Evolutionary conservation across 1,140 invertebrate genomes (phyloP), one percentile per base, ranked within the genome.

Genomic region (Tribolium madens): DNA sequence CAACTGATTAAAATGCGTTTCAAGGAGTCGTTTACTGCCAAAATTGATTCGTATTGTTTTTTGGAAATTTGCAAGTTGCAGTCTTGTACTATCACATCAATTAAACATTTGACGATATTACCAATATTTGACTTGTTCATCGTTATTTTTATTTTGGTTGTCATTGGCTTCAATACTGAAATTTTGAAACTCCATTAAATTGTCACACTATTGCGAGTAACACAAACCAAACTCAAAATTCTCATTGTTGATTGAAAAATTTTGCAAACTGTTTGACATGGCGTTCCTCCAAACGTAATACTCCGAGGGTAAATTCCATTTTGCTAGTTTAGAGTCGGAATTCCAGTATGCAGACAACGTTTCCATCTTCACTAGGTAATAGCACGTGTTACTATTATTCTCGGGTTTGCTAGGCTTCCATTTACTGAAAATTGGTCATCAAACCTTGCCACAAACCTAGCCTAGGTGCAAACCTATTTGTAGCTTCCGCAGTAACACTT

Each of bases 321-420:
- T 85, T 82, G 82, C 87, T 81, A 89, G 87, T 12, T 88, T 88
- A 6, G 88, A 87, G 10, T 88, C 87, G 1, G 92, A 89, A 84
- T 95, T 95, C 89, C 93, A 92, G 83, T 96, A 96, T 0, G 93
- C 81, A 0, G 93, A 94, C 0, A 95, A 86, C 1, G 93, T 93
- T 78, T 95, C 92, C 36, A 95, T 86, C 78, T 93, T 91, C 81
- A 95, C 88, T 81, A 96, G 87, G 86, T 96, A 94, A 83, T 94
- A 94, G 10, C 93, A 89, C 1, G 92, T 91, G 6, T 90, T 89
- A 0, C 91, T 89, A 72, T 88, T 88, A 36, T 87, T 86, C 36
- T 91, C 88, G 12, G 91, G 90, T 17, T 92, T 89, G 46, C 89
- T 89, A 12, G 92, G 91, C 82, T 95, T 94, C 94, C 95, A 96